phyloP scores from a whole-genome alignment of 2,888 invertebrate species.

The Carterocephalus palaemon region DNA sequence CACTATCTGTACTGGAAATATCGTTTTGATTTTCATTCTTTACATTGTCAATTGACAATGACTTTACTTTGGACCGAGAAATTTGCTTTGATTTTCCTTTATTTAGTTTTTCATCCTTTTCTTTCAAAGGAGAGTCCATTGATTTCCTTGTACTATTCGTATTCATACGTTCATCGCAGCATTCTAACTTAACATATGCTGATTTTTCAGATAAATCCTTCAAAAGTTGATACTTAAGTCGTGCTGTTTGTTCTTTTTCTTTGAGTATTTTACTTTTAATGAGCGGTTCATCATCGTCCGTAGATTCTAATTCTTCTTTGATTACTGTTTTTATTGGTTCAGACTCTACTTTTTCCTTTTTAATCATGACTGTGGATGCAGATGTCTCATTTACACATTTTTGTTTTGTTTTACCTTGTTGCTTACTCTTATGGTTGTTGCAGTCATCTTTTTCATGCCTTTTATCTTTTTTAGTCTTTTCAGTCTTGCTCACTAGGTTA shows the following conservation, averaged over 20 bases:
- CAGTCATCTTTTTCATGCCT: conserved; percentile 45
- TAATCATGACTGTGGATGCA: conserved; percentile 31
- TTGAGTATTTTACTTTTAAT: conserved; percentile 67
- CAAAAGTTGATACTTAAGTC: conserved; percentile 60
- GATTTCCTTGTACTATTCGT: conserved; percentile 64
- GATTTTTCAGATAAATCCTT: conserved; percentile 72
- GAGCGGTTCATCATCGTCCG: conserved; percentile 67
- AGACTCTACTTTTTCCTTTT: conserved; percentile 45
- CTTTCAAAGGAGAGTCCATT: conserved; percentile 50
- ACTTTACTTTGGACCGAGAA: conserved; percentile 54
- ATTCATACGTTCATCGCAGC: conserved; percentile 65
- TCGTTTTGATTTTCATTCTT: conserved; percentile 57
- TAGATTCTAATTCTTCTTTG: conserved; percentile 63
- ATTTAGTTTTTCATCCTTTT: conserved; percentile 52
- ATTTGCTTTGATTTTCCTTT: conserved; percentile 53
- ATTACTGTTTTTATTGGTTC: conserved; percentile 44
- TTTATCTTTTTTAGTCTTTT: conserved; percentile 42
- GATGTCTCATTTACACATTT: conserved; percentile 41
- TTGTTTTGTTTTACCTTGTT: conserved; percentile 39
- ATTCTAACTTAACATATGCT: conserved; percentile 70
- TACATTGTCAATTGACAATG: conserved; percentile 48
- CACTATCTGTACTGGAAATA: conserved; percentile 63
- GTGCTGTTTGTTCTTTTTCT: conserved; percentile 59
- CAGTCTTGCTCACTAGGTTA: conserved; percentile 36
- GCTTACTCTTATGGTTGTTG: conserved; percentile 44